Percentiles rank a stretch among this genome's conserved stretches.
phyloP scores from a whole-genome alignment of 23 tunicate species.

The Pegea sp. region DNA sequence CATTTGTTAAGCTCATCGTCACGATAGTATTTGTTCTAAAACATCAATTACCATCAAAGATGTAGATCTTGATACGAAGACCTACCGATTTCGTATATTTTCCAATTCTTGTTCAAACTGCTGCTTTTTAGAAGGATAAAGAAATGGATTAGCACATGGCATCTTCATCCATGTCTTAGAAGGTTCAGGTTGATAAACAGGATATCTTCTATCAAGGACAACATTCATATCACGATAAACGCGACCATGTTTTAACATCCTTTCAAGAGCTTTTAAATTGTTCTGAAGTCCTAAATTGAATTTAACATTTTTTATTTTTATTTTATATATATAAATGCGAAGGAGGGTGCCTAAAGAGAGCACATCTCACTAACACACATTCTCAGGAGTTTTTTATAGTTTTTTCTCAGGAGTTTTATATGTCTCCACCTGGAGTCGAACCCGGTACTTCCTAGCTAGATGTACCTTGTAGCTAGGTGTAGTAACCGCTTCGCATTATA shows the following conservation, averaged over 20 bases:
- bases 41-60: not conserved
- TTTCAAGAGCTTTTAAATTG: not conserved
- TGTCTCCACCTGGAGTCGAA: too few relatives aligned
- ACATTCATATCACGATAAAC: not conserved
- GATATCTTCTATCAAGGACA: not conserved
- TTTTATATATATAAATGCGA: too few relatives aligned
- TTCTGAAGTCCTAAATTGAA: constrained; percentile 1
- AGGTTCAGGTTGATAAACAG: not conserved
- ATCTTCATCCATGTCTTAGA: not conserved
- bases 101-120: not conserved
- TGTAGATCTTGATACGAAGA: not conserved
- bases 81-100: not conserved
- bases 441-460: too few relatives aligned
- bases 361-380: too few relatives aligned
- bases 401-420: too few relatives aligned
- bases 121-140: not conserved
- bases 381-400: too few relatives aligned
- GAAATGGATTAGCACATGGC: not conserved
- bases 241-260: not conserved
- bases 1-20: not conserved
- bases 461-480: too few relatives aligned
- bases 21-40: not conserved
- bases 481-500: too few relatives aligned
- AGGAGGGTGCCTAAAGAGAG: too few relatives aligned
- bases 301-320: too few relatives aligned